Percentiles rank a stretch among this genome's conserved stretches.
phyloP scores from a whole-genome alignment of 2,888 invertebrate species.

The Zootermopsis nevadensis region DNA sequence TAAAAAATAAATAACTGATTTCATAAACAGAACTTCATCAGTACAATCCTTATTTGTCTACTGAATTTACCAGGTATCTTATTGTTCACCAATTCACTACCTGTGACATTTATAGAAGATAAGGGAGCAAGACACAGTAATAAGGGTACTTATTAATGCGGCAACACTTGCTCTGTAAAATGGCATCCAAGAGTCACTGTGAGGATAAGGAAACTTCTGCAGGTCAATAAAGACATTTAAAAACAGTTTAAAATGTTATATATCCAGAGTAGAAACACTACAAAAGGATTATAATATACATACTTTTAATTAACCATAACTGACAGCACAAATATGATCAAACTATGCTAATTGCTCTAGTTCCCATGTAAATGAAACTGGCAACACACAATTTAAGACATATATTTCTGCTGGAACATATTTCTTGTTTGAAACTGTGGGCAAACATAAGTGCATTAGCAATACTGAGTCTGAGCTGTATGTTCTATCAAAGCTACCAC shows the following conservation, averaged over 20 bases:
- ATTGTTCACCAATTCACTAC: too few relatives aligned
- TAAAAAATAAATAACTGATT: too few relatives aligned
- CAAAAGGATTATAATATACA: constrained; percentile 21
- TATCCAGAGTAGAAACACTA: constrained; percentile 26
- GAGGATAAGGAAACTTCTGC: neutral
- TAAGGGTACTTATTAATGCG: too few relatives aligned
- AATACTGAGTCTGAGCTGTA: neutral
- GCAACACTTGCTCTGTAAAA: too few relatives aligned
- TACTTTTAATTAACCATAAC: neutral
- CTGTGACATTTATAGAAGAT: too few relatives aligned
- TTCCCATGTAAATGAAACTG: neutral
- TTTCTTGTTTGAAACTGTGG: neutral
- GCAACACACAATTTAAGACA: neutral
- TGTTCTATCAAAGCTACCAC: neutral
- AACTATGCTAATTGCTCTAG: neutral
- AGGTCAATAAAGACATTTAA: neutral
- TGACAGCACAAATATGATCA: neutral
- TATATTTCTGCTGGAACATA: neutral
- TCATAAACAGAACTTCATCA: too few relatives aligned
- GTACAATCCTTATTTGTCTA: too few relatives aligned
- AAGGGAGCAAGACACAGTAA: too few relatives aligned
- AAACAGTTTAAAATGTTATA: neutral
- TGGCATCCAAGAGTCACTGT: neutral
- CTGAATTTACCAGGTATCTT: too few relatives aligned
- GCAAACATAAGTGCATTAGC: neutral